Evolutionary conservation across 2,888 invertebrate species (phyloP).

Genomic region (Acholoe squamosa): DNA sequence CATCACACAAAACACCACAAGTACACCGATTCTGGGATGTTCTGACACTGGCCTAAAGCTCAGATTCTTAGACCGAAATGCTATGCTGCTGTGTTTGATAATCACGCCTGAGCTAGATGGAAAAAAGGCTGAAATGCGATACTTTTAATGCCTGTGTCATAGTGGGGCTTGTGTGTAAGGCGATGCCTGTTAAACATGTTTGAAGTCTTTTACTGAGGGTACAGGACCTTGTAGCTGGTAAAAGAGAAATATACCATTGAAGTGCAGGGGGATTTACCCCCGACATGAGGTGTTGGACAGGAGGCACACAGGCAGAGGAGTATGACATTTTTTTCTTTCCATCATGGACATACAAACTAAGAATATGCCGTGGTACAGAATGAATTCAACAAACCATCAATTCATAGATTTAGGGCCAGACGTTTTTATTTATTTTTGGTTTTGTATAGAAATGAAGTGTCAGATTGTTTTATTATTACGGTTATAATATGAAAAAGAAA

Average conservation of each 20-base stretch:
- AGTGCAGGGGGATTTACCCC: neutral
- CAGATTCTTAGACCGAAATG: neutral
- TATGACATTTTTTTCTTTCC: no score
- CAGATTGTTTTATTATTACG: no score
- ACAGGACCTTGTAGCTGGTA: neutral
- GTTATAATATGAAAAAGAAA: no score
- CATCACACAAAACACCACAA: neutral
- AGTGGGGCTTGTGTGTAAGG: neutral
- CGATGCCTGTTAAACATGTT: slow-evolving; percentile 33
- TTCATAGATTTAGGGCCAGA: no score
- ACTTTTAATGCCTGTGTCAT: neutral
- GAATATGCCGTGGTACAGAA: no score
- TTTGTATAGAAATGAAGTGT: no score
- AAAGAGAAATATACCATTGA: neutral
- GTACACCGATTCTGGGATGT: neutral
- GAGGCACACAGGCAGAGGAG: no score
- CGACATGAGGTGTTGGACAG: neutral
- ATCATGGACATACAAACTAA: no score
- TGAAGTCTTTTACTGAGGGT: neutral
- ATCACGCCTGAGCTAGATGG: neutral
- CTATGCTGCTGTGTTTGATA: slow-evolving; percentile 5
- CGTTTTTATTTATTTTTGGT: no score
- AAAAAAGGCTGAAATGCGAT: slow-evolving; percentile 22
- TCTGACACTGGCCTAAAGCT: neutral
- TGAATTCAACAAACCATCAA: no score